Base-by-base conservation (phyloP, 2,113 vertebrate species). In the Solea senegalensis region DNA sequence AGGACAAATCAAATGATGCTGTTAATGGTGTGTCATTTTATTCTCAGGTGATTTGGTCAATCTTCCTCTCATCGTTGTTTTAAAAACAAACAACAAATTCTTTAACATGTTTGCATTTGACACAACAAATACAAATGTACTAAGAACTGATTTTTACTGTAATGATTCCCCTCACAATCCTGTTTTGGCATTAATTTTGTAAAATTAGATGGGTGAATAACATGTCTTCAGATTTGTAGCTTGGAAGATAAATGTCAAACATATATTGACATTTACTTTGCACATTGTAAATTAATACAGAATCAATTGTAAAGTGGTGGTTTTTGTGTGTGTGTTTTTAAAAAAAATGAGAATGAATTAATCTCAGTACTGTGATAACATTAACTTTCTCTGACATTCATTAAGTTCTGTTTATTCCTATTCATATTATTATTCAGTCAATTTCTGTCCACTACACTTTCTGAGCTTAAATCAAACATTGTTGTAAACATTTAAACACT, bases 201-300 rank as follows among this genome's bases (percentile, higher is more conserved):
- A 45, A 72, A 75, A 59, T 43, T 55, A 65, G 45, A 44, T 60
- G 28, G 55, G 77, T 58, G 14, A 6, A 70, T 69, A 34, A 6
- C 34, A 78, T 46, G 13, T 27, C 68, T 84, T 56, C 59, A 58
- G 57, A 80, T 83, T 63, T 81, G 26, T 66, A 65, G 65, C 54
- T 55, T 59, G 41, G 21, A 56, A 80, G 49, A 34, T 69, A 21
- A 21, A 1, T 21, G 21, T 21, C 10, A 40, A 74, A 26, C 34
- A 57, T 45, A 62, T 72, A 5, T 51, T 54, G 50, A 76, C n/a
- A 70, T 74, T 62, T 71, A 9, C 50, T 54, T 39, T 65, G 61
- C 74, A 28, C 78, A 71, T 58, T 57, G 55, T 56, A 67, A 80
- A 72, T 75, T 45, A 82, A 80, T 85, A 80, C 76, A 79, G 46